Evolutionary conservation across 1,140 invertebrate genomes (phyloP).

Genomic region (Drosophila guanche): DNA sequence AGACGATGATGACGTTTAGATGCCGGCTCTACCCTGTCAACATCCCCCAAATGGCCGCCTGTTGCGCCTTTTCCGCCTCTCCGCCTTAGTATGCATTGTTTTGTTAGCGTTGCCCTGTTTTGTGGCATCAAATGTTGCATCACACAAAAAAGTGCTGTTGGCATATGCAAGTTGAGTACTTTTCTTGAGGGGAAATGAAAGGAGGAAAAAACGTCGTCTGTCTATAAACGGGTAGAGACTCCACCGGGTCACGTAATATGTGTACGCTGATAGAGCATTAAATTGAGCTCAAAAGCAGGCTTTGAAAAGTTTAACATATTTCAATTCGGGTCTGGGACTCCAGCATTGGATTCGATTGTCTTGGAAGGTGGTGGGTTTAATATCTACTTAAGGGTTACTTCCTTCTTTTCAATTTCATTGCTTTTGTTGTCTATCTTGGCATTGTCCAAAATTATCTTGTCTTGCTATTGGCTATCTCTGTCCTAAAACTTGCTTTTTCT

Average conservation of each 20-base stretch:
- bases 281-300: conserved; percentile 14
- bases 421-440: conserved; percentile 7
- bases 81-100: conserved; percentile 33
- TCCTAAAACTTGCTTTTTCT: conserved; percentile 25
- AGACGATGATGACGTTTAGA: conserved; percentile 40
- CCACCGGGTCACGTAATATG: not conserved
- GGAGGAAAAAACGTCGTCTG: not conserved
- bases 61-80: conserved; percentile 45
- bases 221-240: not conserved
- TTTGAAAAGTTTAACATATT: not conserved
- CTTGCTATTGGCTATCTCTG: conserved; percentile 35
- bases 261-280: too few species aligned
- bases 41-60: conserved; percentile 23
- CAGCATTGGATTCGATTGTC: conserved; percentile 23
- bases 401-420: conserved; percentile 3
- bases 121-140: conserved; percentile 34
- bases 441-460: conserved; percentile 21
- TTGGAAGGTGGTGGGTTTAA: conserved; percentile 9
- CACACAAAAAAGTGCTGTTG: not conserved
- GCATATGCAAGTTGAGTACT: too few species aligned
- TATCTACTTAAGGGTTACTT: conserved; percentile 22
- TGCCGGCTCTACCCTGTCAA: conserved; percentile 6
- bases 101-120: conserved; percentile 17
- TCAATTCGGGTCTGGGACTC: conserved; percentile 12
- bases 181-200: not conserved